phyloP scores from a whole-genome alignment of 2,797 vertebrate genomes.

The Falco columbarius region DNA sequence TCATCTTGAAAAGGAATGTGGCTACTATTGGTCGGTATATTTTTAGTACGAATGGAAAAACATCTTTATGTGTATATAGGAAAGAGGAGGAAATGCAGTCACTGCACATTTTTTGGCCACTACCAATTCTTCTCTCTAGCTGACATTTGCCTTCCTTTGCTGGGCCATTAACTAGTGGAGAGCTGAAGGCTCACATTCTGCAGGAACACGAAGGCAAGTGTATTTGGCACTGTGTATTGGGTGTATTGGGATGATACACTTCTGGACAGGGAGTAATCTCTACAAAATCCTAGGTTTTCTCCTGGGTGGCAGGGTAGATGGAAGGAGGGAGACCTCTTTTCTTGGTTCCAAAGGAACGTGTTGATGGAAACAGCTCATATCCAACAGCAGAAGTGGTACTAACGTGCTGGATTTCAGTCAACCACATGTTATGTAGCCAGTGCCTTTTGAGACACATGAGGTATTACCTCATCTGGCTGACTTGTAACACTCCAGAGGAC shows the following conservation, averaged over 20 bases:
- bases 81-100: not conserved
- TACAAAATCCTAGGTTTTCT: not conserved
- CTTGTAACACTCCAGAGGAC: not conserved
- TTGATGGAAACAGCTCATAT: not conserved
- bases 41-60: not conserved
- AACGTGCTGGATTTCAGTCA: not conserved
- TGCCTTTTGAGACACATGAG: not conserved
- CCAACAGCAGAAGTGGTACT: not conserved
- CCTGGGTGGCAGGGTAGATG: not conserved
- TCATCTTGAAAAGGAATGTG: not conserved
- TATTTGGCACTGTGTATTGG: not conserved
- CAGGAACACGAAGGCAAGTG: not conserved
- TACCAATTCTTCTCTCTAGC: not conserved
- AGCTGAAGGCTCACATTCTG: not conserved
- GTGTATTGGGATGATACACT: accelerated
- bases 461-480: not conserved
- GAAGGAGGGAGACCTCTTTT: not conserved
- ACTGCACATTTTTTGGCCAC: not conserved
- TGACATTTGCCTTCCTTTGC: not conserved
- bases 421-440: accelerated
- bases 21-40: not conserved
- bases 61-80: not conserved
- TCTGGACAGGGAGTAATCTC: not conserved
- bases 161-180: not conserved
- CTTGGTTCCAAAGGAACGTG: not conserved